Evolutionary conservation across 2,113 vertebrate genomes (phyloP).

Genomic region (Leiothrix lutea): DNA sequence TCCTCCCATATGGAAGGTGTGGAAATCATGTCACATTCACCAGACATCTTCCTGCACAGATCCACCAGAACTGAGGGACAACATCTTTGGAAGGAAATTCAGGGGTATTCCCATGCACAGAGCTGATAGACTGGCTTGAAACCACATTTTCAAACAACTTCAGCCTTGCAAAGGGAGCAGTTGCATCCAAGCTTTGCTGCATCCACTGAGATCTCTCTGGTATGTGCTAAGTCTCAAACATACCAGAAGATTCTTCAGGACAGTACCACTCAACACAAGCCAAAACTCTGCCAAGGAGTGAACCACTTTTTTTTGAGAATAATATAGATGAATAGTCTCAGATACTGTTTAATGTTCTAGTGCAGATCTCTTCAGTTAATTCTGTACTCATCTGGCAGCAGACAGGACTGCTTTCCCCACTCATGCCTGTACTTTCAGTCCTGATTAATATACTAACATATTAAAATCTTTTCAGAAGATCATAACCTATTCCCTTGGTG

Average conservation of each 20-base stretch:
- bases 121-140: background rate
- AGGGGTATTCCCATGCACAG: background rate
- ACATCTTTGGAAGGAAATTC: background rate
- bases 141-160: background rate
- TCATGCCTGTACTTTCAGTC: background rate
- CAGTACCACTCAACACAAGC: background rate
- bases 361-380: background rate
- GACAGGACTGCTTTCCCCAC: background rate
- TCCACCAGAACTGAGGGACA: background rate
- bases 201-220: background rate
- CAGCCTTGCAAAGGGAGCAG: background rate
- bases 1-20: background rate
- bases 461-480: background rate
- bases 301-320: background rate
- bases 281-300: background rate
- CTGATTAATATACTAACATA: background rate
- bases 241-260: background rate
- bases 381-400: background rate
- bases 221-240: background rate
- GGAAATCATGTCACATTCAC: background rate
- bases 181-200: background rate
- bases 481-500: background rate
- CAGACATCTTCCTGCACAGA: too few species aligned
- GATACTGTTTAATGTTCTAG: background rate
- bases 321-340: background rate